Evolutionary conservation across 23 tunicate genomes (phyloP), one percentile per base, ranked within the genome.

Genomic region (Trididemnum nubilum): DNA sequence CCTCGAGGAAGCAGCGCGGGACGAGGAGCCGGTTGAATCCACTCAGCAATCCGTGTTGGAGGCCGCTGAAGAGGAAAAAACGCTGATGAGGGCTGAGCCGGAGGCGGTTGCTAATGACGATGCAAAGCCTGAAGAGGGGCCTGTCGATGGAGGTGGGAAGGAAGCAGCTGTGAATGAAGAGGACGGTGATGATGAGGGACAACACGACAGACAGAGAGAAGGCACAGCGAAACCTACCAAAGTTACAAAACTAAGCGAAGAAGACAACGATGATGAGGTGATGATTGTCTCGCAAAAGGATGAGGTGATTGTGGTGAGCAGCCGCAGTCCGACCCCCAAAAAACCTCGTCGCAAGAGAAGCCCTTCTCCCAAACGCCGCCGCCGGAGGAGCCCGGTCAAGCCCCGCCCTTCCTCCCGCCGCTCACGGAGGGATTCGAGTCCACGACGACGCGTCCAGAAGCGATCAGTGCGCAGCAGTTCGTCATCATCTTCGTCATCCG

Each of bases 371-470:
- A 52, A 57, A 40, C 27, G 67, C 3, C 28, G 67, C 54, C 81
- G 81, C 9, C 30, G 72, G 73, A 52, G 33, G 25, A 35, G 28
- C 27, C 25, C 15, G 3, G 25, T 15, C 2, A 52, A n/a, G 2
- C 71, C 44, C 44, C 34, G 82, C 31, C 70, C 51, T 7, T 15
- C 19, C 15, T 78, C 82, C 5, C 38, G 71, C 27, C 71, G 71
- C 32, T 28, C 50, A 9, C 82, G 71, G 15, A 69, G 75, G 23
- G 33, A 23, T 3, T 23, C 37, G 7, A 9, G 36, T 5, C 39
- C 38, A 18, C 36, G 15, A 9, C 2, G 23, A 3, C 2, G 19
- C 9, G 33, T 12, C 19, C 32, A 33, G 2, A 26, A 73, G 33
- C 58, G 33, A 28, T 5, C 31, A 37, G 7, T 9, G 2, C 57